Evolutionary conservation across 1,140 invertebrate species (phyloP), one percentile per base, ranked within the genome.

Genomic region (Drosophila parabipectinata): DNA sequence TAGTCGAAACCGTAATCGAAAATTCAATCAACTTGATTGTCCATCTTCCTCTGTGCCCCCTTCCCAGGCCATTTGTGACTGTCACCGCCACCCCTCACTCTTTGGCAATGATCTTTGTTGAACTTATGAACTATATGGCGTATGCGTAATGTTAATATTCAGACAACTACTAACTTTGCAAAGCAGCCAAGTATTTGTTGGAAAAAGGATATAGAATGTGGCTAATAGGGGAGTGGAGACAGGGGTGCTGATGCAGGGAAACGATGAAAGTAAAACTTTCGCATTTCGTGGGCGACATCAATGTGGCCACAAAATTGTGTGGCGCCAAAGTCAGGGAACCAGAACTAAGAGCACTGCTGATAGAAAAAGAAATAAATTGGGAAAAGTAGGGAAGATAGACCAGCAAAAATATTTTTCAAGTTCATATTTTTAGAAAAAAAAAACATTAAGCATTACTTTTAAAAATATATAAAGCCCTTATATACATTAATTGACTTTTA

Each of bases 81-180:
- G n/a, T 2, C 21, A 0, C n/a, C 47, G n/a, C 10, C n/a, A n/a
- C 28, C 10, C 4, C 10, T n/a, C 24, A 4, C 21, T 10, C 30
- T 41, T 4, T 50, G 24, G 10, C n/a, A 9, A 4, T 9, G 9
- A 66, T 45, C 61, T 54, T 6, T 12, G 14, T 4, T 6, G 7
- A 66, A 54, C 61, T 54, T 44, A 21, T 37, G 39, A 30, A 56
- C 62, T 37, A 14, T 50, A 68, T 55, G 39, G 34, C 62, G 62
- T 55, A 68, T 68, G 39, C 64, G 62, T 67, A 67, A 68, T 68
- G 24, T 54, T 55, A 66, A 55, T 67, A 67, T 68, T 10, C 50
- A 45, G 34, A 15, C 3, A 67, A 55, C 66, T 68, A 24, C 15
- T 48, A 56, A 56, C 39, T 48, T 69, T 45, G 55, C n/a, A 37